Base-by-base conservation (phyloP, 1,140 invertebrate species). In the Neodiprion fabricii region DNA sequence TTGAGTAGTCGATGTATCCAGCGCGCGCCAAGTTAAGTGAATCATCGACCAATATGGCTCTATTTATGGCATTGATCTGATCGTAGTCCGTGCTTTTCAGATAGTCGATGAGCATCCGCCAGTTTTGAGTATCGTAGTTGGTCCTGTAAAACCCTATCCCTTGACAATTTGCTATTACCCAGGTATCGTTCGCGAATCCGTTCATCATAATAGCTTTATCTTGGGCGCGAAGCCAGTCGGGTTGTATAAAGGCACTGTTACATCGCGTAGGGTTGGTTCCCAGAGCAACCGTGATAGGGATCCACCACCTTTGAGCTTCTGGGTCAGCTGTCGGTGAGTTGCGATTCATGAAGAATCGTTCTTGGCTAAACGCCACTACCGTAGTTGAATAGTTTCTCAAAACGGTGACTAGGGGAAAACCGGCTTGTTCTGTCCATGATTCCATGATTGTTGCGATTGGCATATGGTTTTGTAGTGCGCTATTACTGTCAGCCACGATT, bases 1-100 rank as follows among this genome's bases (percentile, higher is more conserved):
- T 86, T 50, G 88, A 85, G 76, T 93, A 94, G 48, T 89, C 81
- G 4, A 93, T 73, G 7, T 91, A 83, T 68, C 90, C 91, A 2
- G 89, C 90, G 75, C 91, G 89, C 0, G 93, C 93, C 67, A 96
- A 86, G 80, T 93, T 92, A 82, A 96, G 92, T 0, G 94, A 91
- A 83, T 97, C 95, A 79, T 95, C 93, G 9, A 97, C 90, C 0
- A 96, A 84, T 84, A 95, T 94, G 0, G 94, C 94, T 72, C 93
- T 89, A 67, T 93, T 93, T 1, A 93, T 85, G 0, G 90, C 83
- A 67, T 83, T 76, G 65, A 92, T 90, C 11, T 66, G n/a, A 21
- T 81, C 79, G 17, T 28, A 70, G 66, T 85, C 76, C 0, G 11
- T 70, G 1, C 82, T 79, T 74, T 87, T 88, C 0, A 92, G 86